Percentiles rank a stretch among this genome's conserved stretches.
Conservation (phyloP, 2,113 vertebrate species). For the Leptobrachium leishanense region DNA sequence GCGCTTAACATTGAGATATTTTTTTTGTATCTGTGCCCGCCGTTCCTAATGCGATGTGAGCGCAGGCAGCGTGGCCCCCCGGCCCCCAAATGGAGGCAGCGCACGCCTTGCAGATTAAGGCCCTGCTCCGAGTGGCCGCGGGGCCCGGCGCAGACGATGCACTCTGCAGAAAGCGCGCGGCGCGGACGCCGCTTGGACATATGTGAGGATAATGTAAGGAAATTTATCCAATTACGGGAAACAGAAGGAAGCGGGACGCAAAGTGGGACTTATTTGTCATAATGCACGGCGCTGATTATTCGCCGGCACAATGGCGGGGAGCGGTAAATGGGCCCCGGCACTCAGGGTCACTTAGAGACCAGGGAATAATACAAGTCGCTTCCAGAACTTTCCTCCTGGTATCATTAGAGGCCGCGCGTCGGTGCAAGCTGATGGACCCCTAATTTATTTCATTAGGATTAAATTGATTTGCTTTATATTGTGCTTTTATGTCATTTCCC, state of each 20-base stretch:
- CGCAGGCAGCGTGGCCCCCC: no score
- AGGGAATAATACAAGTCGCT: background rate
- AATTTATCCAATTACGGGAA: slow-evolving; percentile 20
- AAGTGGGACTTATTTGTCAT: slow-evolving; percentile 20
- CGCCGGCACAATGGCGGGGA: slow-evolving; percentile 2
- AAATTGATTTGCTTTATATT: slow-evolving; percentile 26
- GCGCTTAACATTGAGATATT: no score
- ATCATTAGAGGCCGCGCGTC: background rate
- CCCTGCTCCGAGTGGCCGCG: background rate
- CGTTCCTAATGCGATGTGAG: no score
- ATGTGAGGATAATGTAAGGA: slow-evolving; percentile 16
- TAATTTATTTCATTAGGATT: slow-evolving; percentile 11
- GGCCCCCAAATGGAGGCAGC: no score
- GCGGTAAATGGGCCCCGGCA: background rate
- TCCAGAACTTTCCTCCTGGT: background rate
- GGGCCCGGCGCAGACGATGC: background rate
- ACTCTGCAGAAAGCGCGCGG: background rate
- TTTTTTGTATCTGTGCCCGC: no score
- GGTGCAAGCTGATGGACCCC: background rate
- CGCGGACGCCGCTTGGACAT: background rate
- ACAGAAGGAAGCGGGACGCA: background rate
- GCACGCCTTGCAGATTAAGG: background rate
- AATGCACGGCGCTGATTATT: slow-evolving; percentile 18
- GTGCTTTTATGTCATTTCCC: slow-evolving; percentile 25
- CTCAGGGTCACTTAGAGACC: slow-evolving; percentile 29